A percentile compares a stretch with the other conserved stretches of the same genome.
These are phyloP conservation scores for Danaus plexippus DNA, from an alignment of 1,140 invertebrate genomes.

Conservation along the genomic window DNA sequence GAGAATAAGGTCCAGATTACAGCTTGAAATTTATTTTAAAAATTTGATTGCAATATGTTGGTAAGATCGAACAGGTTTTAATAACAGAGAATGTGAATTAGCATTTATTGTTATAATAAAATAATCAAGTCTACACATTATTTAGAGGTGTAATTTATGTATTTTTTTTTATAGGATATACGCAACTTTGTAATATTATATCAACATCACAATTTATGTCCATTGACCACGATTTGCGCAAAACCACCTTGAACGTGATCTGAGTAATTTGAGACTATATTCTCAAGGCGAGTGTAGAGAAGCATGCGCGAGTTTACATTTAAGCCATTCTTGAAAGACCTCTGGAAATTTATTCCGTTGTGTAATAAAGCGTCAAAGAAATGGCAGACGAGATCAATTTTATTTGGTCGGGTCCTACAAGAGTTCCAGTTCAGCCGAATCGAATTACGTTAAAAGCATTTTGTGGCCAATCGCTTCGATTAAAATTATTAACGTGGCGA, in stretches of 20 bases:
- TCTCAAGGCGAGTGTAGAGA: constrained; percentile 57
- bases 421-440: constrained; percentile 58
- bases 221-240: constrained; percentile 42
- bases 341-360: constrained; percentile 26
- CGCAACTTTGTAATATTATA: constrained; percentile 16
- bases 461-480: constrained; percentile 61
- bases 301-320: constrained; percentile 37
- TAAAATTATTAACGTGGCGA: constrained; percentile 53
- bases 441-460: constrained; percentile 67
- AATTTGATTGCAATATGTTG: constrained; percentile 27
- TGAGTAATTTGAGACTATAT: constrained; percentile 60
- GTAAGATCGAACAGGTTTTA: constrained; percentile 28
- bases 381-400: constrained; percentile 34
- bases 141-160: background rate
- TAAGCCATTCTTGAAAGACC: constrained; percentile 37
- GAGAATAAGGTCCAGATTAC: constrained; percentile 37
- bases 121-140: background rate
- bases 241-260: constrained; percentile 66
- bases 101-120: background rate
- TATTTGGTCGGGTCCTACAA: constrained; percentile 47
- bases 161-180: constrained; percentile 14
- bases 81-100: constrained; percentile 9
- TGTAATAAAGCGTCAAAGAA: constrained; percentile 24
- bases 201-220: constrained; percentile 37
- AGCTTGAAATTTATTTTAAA: constrained; percentile 41